Evolutionary conservation across 2,888 invertebrate species (phyloP).

Genomic region (Dicroscelio sp.): DNA sequence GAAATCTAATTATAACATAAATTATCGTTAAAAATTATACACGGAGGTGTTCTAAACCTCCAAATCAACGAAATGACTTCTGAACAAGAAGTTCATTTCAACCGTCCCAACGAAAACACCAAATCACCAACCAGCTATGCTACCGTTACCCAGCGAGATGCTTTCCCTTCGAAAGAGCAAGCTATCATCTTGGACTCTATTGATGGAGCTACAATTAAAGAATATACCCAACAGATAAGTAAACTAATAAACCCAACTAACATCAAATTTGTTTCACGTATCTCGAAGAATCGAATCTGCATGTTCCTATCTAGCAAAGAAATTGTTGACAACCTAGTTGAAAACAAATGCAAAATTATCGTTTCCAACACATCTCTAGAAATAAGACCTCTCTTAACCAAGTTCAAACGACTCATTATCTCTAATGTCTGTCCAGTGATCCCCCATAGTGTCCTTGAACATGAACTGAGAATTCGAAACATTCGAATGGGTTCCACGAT

Average conservation of each 20-base stretch:
- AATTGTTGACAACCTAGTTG: background rate
- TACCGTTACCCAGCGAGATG: no score
- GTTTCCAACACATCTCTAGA: background rate
- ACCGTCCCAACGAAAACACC: no score
- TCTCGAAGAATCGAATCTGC: constrained; percentile 19
- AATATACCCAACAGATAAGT: background rate
- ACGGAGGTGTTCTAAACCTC: no score
- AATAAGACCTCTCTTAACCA: constrained; percentile 41
- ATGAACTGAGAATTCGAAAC: background rate
- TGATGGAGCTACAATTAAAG: background rate
- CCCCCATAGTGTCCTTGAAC: constrained; percentile 16
- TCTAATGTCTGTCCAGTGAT: constrained; percentile 85
- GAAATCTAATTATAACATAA: no score
- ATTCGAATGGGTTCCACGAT: constrained; percentile 81
- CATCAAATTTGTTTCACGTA: background rate
- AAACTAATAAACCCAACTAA: constrained; percentile 1
- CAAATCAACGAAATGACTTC: no score
- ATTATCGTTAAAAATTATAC: no score
- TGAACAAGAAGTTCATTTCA: no score
- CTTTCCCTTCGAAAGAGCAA: constrained; percentile 17
- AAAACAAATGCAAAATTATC: constrained; percentile 3
- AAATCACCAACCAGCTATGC: no score
- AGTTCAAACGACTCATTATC: constrained; percentile 59
- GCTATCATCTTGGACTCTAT: constrained; percentile 7
- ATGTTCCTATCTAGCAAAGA: constrained; percentile 1